phyloP scores from a whole-genome alignment of 2,113 vertebrate species.

The Dendropsophus ebraccatus region DNA sequence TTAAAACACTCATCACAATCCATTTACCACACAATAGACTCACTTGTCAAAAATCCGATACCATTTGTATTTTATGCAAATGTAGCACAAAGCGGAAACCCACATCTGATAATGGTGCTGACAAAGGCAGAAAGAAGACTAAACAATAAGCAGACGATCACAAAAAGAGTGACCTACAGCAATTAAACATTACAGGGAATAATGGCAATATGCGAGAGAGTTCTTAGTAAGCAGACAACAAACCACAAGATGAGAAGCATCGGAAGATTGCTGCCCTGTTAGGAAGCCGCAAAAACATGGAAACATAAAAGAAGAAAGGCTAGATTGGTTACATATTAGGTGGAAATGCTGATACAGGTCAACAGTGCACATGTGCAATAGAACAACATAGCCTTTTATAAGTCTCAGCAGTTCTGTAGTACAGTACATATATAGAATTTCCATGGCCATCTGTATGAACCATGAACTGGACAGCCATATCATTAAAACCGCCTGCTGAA shows the following conservation, averaged over 20 bases:
- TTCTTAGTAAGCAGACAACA: background rate
- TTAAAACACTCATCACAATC: background rate
- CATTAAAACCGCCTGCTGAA: too few species aligned
- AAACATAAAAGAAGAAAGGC: background rate
- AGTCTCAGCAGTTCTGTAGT: background rate
- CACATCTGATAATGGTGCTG: background rate
- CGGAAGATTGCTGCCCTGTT: background rate
- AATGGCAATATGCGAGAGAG: background rate
- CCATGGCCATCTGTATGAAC: background rate
- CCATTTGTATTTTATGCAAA: background rate
- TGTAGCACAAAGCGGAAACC: background rate
- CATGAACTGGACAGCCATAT: background rate
- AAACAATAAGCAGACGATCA: conserved; percentile 1
- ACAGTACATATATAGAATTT: background rate
- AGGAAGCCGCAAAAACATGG: background rate
- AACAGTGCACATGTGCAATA: background rate
- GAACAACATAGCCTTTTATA: background rate
- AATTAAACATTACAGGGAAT: background rate
- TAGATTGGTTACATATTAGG: background rate
- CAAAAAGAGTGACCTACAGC: background rate
- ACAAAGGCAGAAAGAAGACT: conserved; percentile 22
- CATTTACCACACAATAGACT: background rate
- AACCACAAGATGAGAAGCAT: conserved; percentile 11
- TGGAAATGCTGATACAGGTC: background rate
- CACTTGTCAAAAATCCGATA: background rate